Evolutionary conservation across 2,113 vertebrate genomes (phyloP).

Genomic region (Etheostoma cragini): DNA sequence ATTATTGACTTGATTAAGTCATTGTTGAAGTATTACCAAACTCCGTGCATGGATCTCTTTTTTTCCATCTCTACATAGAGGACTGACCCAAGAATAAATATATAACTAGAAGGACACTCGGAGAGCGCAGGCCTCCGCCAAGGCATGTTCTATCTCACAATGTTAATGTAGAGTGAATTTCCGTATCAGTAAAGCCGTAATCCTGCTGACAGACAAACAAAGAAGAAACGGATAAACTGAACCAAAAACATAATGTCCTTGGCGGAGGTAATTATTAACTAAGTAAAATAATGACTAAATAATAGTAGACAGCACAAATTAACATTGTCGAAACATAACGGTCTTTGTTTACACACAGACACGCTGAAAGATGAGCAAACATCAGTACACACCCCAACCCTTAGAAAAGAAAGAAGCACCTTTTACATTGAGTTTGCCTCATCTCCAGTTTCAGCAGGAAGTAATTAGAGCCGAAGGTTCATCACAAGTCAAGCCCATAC

Average conservation of each 20-base stretch:
- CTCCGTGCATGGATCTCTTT: conserved; percentile 8
- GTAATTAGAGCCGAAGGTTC: conserved; percentile 78
- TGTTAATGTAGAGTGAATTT: no score
- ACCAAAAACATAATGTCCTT: no score
- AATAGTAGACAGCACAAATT: conserved; percentile 15
- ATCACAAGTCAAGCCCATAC: conserved; percentile 73
- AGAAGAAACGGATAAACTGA: no score
- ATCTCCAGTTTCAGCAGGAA: conserved; percentile 73
- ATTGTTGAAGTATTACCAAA: conserved; percentile 8
- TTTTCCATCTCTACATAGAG: not conserved
- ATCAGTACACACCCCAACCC: conserved; percentile 8
- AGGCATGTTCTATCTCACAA: no score
- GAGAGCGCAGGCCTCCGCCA: no score
- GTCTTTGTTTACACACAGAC: conserved; percentile 34
- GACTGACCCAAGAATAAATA: conserved; percentile 8
- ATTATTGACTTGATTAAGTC: conserved; percentile 30
- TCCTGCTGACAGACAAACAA: no score
- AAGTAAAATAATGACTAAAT: conserved; percentile 24
- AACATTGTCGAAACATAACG: conserved; percentile 21
- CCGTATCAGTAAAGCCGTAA: no score
- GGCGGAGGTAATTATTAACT: conserved; percentile 6
- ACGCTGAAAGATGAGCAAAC: conserved; percentile 45
- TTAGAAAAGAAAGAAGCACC: conserved; percentile 22
- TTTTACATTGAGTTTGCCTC: conserved; percentile 52
- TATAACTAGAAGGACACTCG: not conserved